Evolutionary conservation across 2,797 vertebrate species (phyloP).

Genomic region (Sebastes itinus): DNA sequence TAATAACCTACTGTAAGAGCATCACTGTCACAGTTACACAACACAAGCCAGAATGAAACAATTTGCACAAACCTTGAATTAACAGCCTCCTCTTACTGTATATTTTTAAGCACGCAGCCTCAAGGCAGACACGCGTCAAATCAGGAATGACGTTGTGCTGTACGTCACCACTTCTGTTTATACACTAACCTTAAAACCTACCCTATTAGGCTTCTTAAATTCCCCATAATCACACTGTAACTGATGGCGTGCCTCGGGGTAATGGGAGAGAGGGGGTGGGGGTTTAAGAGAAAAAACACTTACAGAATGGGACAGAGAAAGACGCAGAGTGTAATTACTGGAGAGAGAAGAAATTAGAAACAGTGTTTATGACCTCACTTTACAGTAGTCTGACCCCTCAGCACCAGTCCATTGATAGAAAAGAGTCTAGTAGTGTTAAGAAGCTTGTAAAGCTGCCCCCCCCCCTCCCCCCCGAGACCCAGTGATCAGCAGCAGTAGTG

Average conservation of each 20-base stretch:
- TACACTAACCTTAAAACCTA: constrained; percentile 19
- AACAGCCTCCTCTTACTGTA: constrained; percentile 10
- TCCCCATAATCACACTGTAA: constrained; percentile 29
- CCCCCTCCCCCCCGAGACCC: constrained; percentile 1
- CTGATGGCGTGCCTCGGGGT: constrained; percentile 20
- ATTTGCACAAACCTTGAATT: constrained; percentile 7
- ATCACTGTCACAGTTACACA: neutral
- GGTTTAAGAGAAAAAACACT: constrained; percentile 1
- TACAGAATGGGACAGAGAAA: neutral
- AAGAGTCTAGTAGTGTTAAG: constrained; percentile 38
- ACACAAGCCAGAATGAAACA: neutral
- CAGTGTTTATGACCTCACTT: constrained; percentile 22
- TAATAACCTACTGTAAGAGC: neutral
- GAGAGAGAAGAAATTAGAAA: neutral
- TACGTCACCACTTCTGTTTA: constrained; percentile 18
- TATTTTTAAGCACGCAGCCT: constrained; percentile 15
- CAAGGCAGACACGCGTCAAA: constrained; percentile 33
- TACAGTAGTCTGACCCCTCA: constrained; percentile 23
- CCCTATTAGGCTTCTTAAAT: constrained; percentile 32
- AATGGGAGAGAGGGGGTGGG: neutral
- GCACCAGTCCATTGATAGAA: constrained; percentile 52
- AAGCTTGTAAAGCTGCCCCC: constrained; percentile 66
- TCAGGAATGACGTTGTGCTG: constrained; percentile 4
- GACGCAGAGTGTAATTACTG: neutral
- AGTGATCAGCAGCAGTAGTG: constrained; percentile 45